Evolutionary conservation across 2,797 vertebrate species (phyloP).

Genomic region (Pseudopleuronectes americanus): DNA sequence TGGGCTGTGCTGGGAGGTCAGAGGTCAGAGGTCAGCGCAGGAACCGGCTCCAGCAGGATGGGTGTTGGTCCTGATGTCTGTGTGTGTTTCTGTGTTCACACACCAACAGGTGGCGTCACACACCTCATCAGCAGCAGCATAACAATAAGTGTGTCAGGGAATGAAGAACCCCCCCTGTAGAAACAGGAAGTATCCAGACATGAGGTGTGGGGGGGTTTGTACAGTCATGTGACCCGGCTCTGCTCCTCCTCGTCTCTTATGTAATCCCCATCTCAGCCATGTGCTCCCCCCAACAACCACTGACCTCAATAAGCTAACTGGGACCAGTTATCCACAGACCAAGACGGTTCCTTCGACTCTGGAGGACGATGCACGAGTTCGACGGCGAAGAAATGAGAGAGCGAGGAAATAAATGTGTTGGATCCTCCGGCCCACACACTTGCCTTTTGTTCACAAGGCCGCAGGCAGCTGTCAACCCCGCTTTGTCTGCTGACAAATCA

Average conservation of each 20-base stretch:
- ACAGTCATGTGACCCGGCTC: constrained; percentile 63
- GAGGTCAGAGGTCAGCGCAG: too few species aligned
- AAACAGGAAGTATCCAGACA: constrained; percentile 61
- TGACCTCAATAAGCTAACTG: constrained; percentile 52
- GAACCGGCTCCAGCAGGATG: neutral
- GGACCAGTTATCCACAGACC: constrained; percentile 24
- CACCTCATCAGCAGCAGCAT: constrained; percentile 18
- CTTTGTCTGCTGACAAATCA: constrained; percentile 17
- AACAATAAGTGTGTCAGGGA: constrained; percentile 30
- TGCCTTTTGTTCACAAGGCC: constrained; percentile 37
- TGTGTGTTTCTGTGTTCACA: neutral
- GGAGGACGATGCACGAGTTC: too few species aligned
- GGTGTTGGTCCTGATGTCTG: neutral
- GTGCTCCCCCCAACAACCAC: constrained; percentile 45
- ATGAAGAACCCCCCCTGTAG: constrained; percentile 41
- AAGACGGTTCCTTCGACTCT: neutral
- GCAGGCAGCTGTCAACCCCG: constrained; percentile 44
- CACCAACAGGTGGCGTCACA: constrained; percentile 62
- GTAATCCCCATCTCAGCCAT: constrained; percentile 64
- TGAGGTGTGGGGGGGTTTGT: constrained; percentile 37
- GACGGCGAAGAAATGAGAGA: neutral
- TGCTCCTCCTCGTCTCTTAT: constrained; percentile 66
- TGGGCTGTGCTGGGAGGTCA: too few species aligned
- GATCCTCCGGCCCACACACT: constrained; percentile 11
- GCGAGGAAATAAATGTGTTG: neutral